Conservation (phyloP, 2,888 invertebrate species). For the Nemotelus pantherinus region DNA sequence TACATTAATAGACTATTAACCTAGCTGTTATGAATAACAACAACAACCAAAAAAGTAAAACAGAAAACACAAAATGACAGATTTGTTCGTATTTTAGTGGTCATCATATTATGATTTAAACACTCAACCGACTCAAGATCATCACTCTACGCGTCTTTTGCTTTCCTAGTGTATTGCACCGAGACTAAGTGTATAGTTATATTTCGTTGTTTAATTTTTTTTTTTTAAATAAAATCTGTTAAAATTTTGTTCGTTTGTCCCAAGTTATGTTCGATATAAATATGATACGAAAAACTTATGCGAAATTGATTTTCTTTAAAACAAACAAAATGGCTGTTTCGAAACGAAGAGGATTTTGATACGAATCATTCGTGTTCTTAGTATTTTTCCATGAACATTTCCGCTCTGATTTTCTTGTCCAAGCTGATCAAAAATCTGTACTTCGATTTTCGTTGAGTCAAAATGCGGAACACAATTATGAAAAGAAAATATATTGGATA, state of each 20-base stretch:
- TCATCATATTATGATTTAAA: no score
- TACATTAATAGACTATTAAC: slow-evolving; percentile 35
- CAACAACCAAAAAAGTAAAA: slow-evolving; percentile 12
- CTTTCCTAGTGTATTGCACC: neutral
- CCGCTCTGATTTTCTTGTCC: no score
- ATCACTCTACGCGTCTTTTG: neutral
- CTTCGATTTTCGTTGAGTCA: no score
- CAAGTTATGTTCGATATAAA: slow-evolving; percentile 24
- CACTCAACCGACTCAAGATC: neutral
- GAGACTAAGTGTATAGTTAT: slow-evolving; percentile 4
- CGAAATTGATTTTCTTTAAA: no score
- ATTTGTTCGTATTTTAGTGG: slow-evolving; percentile 6
- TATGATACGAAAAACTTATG: neutral
- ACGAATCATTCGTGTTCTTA: no score
- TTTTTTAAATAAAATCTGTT: slow-evolving; percentile 7
- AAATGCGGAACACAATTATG: no score
- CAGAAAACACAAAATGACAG: slow-evolving; percentile 8
- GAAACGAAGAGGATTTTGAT: no score
- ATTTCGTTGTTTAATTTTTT: neutral
- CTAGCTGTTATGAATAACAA: slow-evolving; percentile 29
- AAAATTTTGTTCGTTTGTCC: neutral
- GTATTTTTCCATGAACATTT: no score
- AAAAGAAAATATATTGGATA: no score
- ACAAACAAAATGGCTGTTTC: no score
- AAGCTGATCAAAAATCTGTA: no score